Conservation (phyloP, 2,888 invertebrate genomes). For the Eupithecia dodoneata region DNA sequence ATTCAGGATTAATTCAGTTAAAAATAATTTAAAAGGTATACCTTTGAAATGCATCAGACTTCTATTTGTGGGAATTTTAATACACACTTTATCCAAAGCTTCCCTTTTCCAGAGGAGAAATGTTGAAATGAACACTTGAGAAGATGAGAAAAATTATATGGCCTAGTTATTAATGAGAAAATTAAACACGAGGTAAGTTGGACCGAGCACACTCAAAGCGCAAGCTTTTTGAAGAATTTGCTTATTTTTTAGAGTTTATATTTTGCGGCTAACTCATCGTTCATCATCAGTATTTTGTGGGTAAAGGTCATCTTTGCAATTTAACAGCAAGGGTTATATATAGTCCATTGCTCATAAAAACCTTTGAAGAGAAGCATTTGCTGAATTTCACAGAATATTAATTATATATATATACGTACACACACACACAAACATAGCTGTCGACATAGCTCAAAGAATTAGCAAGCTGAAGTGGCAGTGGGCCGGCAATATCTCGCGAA, state of each 20-base stretch:
- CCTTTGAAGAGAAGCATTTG: neutral
- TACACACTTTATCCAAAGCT: constrained; percentile 23
- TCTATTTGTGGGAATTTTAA: constrained; percentile 34
- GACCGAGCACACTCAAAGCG: constrained; percentile 21
- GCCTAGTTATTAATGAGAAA: constrained; percentile 32
- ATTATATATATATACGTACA: too few species aligned
- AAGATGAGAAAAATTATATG: constrained; percentile 33
- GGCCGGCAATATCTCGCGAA: too few species aligned
- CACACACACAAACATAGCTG: too few species aligned
- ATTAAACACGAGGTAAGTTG: constrained; percentile 39
- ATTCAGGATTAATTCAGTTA: constrained; percentile 1
- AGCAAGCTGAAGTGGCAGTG: too few species aligned
- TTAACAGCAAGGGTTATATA: neutral
- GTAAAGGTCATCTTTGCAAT: neutral
- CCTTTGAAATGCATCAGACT: constrained; percentile 13
- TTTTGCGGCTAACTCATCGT: constrained; percentile 6
- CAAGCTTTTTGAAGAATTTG: constrained; percentile 23
- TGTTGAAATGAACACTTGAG: constrained; percentile 36
- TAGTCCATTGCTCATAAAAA: neutral
- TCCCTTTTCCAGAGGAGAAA: constrained; percentile 32
- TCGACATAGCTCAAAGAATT: too few species aligned
- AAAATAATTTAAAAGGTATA: constrained; percentile 3
- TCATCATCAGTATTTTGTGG: neutral
- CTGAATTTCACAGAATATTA: neutral
- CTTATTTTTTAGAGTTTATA: constrained; percentile 19